Percentiles rank a stretch among this genome's conserved stretches.
phyloP scores from a whole-genome alignment of 1,140 invertebrate genomes.

The Planococcus citri region DNA sequence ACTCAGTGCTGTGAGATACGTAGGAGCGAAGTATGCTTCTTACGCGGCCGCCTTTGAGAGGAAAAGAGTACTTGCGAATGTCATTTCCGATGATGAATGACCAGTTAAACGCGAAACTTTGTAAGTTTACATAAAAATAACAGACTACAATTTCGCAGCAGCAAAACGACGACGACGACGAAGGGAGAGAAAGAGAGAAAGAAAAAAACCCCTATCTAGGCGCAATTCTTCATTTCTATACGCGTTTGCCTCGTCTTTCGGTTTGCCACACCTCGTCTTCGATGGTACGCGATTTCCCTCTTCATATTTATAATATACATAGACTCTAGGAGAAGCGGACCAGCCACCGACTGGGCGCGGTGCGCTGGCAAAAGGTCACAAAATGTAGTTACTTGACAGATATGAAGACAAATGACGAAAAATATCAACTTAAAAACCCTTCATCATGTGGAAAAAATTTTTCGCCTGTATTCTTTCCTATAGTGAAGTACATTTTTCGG shows the following conservation, averaged over 20 bases:
- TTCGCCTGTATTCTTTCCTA: too few species aligned
- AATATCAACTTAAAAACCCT: background rate
- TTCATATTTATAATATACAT: background rate
- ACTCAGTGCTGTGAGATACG: too few species aligned
- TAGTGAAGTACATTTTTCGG: too few species aligned
- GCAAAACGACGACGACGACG: too few species aligned
- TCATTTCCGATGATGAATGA: slow-evolving; percentile 7
- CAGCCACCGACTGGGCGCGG: too few species aligned
- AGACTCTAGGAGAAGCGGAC: too few species aligned
- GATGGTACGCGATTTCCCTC: background rate
- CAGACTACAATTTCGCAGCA: background rate
- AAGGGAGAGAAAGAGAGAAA: too few species aligned
- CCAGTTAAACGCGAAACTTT: slow-evolving; percentile 6
- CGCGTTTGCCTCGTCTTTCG: too few species aligned
- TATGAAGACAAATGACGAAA: slow-evolving; percentile 2
- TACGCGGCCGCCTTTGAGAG: background rate
- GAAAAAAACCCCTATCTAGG: background rate
- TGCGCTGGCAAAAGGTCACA: background rate
- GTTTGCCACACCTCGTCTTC: too few species aligned
- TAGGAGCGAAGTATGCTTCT: background rate
- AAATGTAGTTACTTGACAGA: slow-evolving; percentile 7
- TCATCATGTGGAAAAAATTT: too few species aligned
- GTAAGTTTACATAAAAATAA: slow-evolving; percentile 8
- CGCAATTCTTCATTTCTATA: background rate
- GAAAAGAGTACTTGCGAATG: background rate